phyloP scores from a whole-genome alignment of 1,140 invertebrate species.

The Pseudomyrmex sp. region DNA sequence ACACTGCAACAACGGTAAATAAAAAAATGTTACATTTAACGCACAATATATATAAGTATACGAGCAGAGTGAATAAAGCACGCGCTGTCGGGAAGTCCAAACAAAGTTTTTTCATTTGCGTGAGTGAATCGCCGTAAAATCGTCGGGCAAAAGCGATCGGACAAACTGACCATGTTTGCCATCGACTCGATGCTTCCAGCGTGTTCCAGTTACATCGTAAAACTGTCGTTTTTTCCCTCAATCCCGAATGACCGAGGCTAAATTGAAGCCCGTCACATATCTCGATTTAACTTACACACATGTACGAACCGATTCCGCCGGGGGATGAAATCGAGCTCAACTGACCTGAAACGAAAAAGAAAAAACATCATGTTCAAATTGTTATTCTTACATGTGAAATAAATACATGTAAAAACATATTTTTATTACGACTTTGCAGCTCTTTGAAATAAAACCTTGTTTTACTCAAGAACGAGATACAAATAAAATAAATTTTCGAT shows the following conservation, averaged over 20 bases:
- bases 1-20: background rate
- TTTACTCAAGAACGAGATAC: background rate
- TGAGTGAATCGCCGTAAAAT: conserved; percentile 55
- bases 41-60: conserved; percentile 13
- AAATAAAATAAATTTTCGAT: conserved; percentile 10
- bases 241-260: conserved; percentile 42
- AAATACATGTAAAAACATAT: background rate
- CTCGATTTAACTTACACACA: conserved; percentile 53
- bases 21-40: background rate
- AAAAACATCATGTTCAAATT: conserved; percentile 21
- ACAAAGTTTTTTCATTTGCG: conserved; percentile 52
- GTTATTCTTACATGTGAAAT: conserved; percentile 24
- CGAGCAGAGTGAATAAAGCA: background rate
- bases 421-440: background rate
- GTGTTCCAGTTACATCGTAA: conserved; percentile 54
- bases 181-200: conserved; percentile 52
- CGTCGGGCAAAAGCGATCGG: conserved; percentile 31
- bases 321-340: conserved; percentile 42
- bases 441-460: background rate
- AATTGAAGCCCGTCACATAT: conserved; percentile 52
- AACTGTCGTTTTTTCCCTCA: conserved; percentile 49
- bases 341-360: conserved; percentile 34
- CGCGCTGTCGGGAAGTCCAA: conserved; percentile 3
- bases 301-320: conserved; percentile 21
- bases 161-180: conserved; percentile 51